Base-by-base conservation (phyloP, 2,113 vertebrate genomes). In the Antidorcas marsupialis region DNA sequence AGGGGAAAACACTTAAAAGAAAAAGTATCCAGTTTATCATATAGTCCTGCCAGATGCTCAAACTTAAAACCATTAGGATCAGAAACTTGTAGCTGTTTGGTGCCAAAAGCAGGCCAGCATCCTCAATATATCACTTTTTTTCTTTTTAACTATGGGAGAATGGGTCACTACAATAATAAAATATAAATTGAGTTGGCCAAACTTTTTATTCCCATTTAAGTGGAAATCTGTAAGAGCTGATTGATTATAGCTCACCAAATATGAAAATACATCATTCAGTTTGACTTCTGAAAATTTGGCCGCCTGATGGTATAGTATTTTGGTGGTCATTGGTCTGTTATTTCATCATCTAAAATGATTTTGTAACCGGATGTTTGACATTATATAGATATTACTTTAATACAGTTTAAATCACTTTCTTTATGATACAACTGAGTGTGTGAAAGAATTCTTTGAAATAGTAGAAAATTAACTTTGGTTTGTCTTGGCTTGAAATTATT, bases 41-140 rank as follows among this genome's bases (percentile, higher is more conserved):
- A 36, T 47, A 87, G 71, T 87, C 85, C 82, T 97, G 97, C 98
- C 98, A 98, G 97, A 89, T 93, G 89, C 45, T 89, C 83, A 97
- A 87, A 97, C 78, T 96, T 97, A 97, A 98, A 98, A 97, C 98
- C 94, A 50, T 96, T 92, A 87, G 96, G 92, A 96, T 98, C 97
- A 95, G 93, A 97, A 98, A 52, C 91, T 93, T 84, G 8, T 76
- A 84, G 53, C 45, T 97, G 78, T 92, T 93, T 21, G 89, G 28
- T 96, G 92, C 85, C 95, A 94, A 94, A 95, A 97, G 45, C n/a
- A 94, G 36, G 64, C 43, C 84, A 94, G 59, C 60, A 91, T 39
- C 78, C 8, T 92, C 79, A 60, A 5, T 79, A 45, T 95, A 43
- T 79, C 76, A 71, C n/a, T 86, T 67, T 45, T 36, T 64, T 28